Percentiles rank a stretch among this genome's conserved stretches.
Conservation (phyloP, 1,140 invertebrate genomes). For the Calycopis cecrops region DNA sequence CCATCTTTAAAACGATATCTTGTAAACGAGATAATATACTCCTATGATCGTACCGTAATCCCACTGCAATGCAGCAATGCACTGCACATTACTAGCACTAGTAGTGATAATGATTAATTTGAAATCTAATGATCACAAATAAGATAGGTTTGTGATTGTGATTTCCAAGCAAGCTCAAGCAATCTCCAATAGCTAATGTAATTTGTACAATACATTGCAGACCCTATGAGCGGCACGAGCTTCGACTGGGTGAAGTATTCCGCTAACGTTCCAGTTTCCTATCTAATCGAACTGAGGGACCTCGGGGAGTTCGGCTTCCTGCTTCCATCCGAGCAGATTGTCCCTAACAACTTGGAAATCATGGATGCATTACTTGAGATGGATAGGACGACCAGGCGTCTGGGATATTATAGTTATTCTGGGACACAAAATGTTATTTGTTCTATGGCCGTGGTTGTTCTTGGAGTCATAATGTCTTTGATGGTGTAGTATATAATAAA, state of each 20-base stretch:
- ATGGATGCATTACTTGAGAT: conserved; percentile 77
- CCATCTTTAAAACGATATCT: no score
- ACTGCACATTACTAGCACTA: no score
- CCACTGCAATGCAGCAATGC: no score
- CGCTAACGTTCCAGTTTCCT: conserved; percentile 80
- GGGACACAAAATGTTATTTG: conserved; percentile 17
- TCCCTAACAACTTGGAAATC: conserved; percentile 82
- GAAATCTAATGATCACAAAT: no score
- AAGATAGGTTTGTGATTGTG: no score
- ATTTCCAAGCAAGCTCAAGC: no score
- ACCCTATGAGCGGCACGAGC: conserved; percentile 75
- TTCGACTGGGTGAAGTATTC: conserved; percentile 85
- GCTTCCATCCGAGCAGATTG: conserved; percentile 84
- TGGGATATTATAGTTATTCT: conserved; percentile 41
- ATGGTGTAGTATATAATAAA: not conserved
- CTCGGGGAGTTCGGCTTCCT: conserved; percentile 84
- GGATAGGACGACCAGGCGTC: conserved; percentile 38
- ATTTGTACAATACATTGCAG: conserved; percentile 35
- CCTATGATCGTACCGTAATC: no score
- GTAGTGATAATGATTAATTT: no score
- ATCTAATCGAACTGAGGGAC: conserved; percentile 82
- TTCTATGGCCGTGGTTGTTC: conserved; percentile 24
- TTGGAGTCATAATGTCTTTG: conserved; percentile 20
- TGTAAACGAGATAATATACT: no score
- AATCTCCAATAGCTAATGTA: conserved; percentile 1